Base-by-base conservation (phyloP, 2,113 vertebrate species). In the Cinclus cinclus region DNA sequence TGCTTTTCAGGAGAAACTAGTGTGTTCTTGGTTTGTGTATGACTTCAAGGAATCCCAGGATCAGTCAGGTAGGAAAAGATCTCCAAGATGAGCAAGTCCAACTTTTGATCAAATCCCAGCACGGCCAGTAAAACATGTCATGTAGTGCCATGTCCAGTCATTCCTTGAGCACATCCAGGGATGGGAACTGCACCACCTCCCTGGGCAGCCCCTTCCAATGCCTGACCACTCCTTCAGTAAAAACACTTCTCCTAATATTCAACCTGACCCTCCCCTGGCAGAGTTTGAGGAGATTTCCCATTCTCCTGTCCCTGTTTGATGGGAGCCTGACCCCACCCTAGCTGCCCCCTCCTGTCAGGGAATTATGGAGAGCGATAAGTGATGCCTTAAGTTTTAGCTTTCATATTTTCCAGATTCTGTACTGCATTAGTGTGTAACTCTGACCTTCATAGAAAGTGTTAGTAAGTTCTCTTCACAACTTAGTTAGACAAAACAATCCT, bases 111-210 rank as follows among this genome's bases (percentile, higher is more conserved):
- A 63, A 55, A 64, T 7, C 41, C 59, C 41, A 39, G 14, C 28
- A 55, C 7, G 11, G 14, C 58, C 33, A 83, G 17, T 21, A 25
- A 64, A 39, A 33, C 10, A 6, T 3, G 3, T 7, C 47, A 13
- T 3, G 21, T 9, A 25, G 46, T 31, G 46, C 37, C 46, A 52
- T 1, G 0, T 24, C 9, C 59, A 74, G n/a, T 12, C n/a, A 5
- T 47, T 46, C 49, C 82, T 3, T 15, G 20, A 3, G 23, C 37
- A 42, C 10, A 2, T 30, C 33, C 27, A 42, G 70, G 35, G 20
- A 19, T 35, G 35, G 52, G 31, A 13, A 16, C 42, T 56, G 35
- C 60, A 49, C 24, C 41, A 22, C 14, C 35, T 27, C 41, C n/a
- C 49, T 84, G n/a, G 15, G 28, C 69, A 55, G 30, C 24, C 30